Conservation (phyloP, 2,113 vertebrate genomes). For the Archilochus colubris region DNA sequence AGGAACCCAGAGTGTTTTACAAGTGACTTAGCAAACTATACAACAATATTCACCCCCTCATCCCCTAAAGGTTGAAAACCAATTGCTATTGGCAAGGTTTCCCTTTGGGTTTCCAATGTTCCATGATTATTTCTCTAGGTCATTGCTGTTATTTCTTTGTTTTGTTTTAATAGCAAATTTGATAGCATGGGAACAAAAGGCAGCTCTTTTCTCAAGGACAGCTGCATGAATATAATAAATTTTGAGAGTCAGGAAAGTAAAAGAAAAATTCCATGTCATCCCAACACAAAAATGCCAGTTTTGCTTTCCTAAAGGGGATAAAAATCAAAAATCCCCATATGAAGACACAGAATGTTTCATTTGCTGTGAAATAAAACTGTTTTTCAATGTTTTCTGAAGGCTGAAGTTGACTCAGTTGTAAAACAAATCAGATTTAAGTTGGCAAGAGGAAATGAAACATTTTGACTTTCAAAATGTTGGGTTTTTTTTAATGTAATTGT, state of each 20-base stretch:
- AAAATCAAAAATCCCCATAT: background rate
- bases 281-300: background rate
- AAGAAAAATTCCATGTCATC: background rate
- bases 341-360: background rate
- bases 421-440: slow-evolving; percentile 34
- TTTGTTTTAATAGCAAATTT: slow-evolving; percentile 42
- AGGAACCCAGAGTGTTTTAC: background rate
- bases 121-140: slow-evolving; percentile 4
- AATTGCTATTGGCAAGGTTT: background rate
- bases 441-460: slow-evolving; percentile 6
- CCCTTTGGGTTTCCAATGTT: slow-evolving; percentile 9
- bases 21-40: slow-evolving; percentile 26
- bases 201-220: slow-evolving; percentile 11
- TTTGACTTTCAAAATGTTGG: background rate
- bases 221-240: background rate
- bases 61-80: background rate
- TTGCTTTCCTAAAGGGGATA: background rate
- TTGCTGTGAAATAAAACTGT: background rate
- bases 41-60: background rate
- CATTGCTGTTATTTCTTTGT: slow-evolving; percentile 22
- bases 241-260: background rate
- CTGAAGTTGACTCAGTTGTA: background rate
- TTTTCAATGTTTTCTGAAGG: slow-evolving; percentile 1
- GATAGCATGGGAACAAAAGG: background rate
- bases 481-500: background rate